Evolutionary conservation across 2,113 vertebrate genomes (phyloP).

Genomic region (Leptosomus discolor): DNA sequence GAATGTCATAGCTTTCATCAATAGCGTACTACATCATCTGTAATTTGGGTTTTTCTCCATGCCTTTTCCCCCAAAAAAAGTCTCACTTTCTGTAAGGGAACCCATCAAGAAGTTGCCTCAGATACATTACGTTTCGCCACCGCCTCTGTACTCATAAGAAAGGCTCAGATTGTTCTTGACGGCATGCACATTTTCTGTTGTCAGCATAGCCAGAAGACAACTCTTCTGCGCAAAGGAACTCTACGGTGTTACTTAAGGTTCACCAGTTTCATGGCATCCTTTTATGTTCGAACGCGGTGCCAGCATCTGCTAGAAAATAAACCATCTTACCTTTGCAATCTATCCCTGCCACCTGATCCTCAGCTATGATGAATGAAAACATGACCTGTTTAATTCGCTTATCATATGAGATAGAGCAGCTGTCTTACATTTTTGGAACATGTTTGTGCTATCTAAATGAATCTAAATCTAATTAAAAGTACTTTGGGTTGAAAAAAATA

Average conservation of each 20-base stretch:
- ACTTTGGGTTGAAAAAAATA: not conserved
- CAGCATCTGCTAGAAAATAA: not conserved
- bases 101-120: not conserved
- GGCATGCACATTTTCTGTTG: not conserved
- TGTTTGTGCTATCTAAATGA: not conserved
- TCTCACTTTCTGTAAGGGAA: fast-evolving
- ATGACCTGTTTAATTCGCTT: not conserved
- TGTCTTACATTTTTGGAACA: not conserved
- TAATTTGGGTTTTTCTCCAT: not conserved
- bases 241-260: fast-evolving
- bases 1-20: not conserved
- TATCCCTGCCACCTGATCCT: not conserved
- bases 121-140: not conserved
- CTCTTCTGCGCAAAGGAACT: not conserved
- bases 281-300: not conserved
- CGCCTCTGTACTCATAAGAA: not conserved
- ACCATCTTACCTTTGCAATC: not conserved
- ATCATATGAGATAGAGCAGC: conserved; percentile 6
- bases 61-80: not conserved
- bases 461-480: conserved; percentile 9
- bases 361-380: not conserved
- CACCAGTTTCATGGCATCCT: not conserved
- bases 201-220: not conserved
- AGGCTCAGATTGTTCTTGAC: not conserved
- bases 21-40: not conserved